Conservation (phyloP, 2,888 invertebrate species). For the Ennomos quercinarius region DNA sequence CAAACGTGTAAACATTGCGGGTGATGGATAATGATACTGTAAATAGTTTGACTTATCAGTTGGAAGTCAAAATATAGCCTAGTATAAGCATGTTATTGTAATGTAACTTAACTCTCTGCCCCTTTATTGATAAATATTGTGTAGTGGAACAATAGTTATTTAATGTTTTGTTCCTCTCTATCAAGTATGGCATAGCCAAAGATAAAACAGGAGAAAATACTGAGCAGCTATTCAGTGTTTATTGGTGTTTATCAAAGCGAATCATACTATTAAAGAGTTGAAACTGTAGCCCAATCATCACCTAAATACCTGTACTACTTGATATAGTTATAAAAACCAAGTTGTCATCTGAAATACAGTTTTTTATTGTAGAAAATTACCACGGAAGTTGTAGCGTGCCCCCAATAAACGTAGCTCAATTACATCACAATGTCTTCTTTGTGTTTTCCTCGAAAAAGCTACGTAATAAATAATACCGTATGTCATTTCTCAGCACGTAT, state of each 20-base stretch:
- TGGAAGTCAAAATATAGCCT: not conserved
- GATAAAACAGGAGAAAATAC: too few relatives aligned
- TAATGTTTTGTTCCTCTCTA: too few relatives aligned
- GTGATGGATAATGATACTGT: slow-evolving; percentile 25
- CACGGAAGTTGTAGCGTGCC: slow-evolving; percentile 64
- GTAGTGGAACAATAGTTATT: not conserved
- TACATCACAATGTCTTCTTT: slow-evolving; percentile 83
- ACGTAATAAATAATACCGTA: slow-evolving; percentile 84
- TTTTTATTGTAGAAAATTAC: slow-evolving; percentile 56
- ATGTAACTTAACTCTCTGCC: too few relatives aligned
- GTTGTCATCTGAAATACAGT: slow-evolving; percentile 24
- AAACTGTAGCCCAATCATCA: too few relatives aligned
- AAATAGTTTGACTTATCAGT: slow-evolving; percentile 26
- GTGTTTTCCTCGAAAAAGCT: slow-evolving; percentile 73
- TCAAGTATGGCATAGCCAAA: too few relatives aligned
- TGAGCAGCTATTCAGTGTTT: too few relatives aligned
- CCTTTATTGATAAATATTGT: too few relatives aligned
- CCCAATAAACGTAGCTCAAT: slow-evolving; percentile 77
- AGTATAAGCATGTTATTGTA: too few relatives aligned
- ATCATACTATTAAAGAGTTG: not conserved
- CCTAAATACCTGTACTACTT: too few relatives aligned
- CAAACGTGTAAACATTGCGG: slow-evolving; percentile 59
- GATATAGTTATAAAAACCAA: slow-evolving; percentile 3
- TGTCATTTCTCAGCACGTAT: slow-evolving; percentile 86
- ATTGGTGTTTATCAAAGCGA: not conserved